Evolutionary conservation across 2,888 invertebrate species (phyloP), one percentile per base, ranked within the genome.

Genomic region (Plagiodera versicolora): DNA sequence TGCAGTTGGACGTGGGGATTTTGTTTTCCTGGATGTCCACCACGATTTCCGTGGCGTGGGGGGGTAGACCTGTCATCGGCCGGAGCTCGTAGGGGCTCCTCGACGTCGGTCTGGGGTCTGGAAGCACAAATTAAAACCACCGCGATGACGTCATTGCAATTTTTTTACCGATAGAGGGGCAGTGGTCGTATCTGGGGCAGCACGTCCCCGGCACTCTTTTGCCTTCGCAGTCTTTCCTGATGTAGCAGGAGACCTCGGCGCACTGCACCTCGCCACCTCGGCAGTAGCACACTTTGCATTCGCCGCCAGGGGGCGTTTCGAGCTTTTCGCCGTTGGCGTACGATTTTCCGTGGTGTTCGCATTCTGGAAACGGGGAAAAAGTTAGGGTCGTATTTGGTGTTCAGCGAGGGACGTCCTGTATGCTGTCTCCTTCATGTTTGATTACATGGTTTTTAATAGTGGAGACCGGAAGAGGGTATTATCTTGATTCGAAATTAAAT

Each of bases 161-260:
- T 17, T 17, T 14, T 20, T 58, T 63, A 82, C 89, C 88, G 82
- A 85, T 81, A 2, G 88, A 85, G 39, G 91, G 90, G 76, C 92
- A 92, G 81, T 91, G 89, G 76, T 91, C 90, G 77, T 91, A 92
- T 76, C 89, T 88, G 0, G 91, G 91, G 74, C 92, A 92, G 80
- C 92, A 92, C 73, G 89, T 85, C 52, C 91, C 91, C 10, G 87
- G 83, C 68, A 90, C 87, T 67, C 85, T 85, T 64, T 87, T 84
- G 35, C 90, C 90, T 72, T 86, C 84, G 80, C 91, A 92, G 80
- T 92, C 91, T 67, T 87, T 87, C 55, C 91, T 83, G 69, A 86
- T 85, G 80, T 88, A 90, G 80, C 92, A 92, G 54, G 89, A 88
- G 67, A 91, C 88, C 63, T 88, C 85, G 49, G 89, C 87, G 80